phyloP scores from a whole-genome alignment of 1,140 invertebrate genomes.

The Holotrichia oblita region DNA sequence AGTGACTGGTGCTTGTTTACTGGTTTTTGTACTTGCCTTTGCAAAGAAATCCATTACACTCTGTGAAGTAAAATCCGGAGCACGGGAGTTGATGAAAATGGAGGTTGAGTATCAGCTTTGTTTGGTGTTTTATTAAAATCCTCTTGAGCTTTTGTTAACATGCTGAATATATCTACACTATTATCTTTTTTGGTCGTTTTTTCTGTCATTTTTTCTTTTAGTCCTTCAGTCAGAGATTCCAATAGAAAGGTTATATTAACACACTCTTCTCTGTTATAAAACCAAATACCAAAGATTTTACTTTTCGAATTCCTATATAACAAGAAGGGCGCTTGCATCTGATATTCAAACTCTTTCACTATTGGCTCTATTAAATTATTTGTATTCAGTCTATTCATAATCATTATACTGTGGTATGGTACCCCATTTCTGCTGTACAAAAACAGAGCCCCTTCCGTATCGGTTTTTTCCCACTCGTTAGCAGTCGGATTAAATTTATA shows the following conservation, averaged over 20 bases:
- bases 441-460: slow-evolving; percentile 91
- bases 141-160: slow-evolving; percentile 90
- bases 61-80: slow-evolving; percentile 68
- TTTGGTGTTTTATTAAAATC: slow-evolving; percentile 70
- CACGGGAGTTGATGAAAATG: slow-evolving; percentile 56
- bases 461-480: slow-evolving; percentile 93
- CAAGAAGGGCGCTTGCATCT: slow-evolving; percentile 89
- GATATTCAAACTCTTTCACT: slow-evolving; percentile 86
- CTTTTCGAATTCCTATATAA: slow-evolving; percentile 87
- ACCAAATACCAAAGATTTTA: slow-evolving; percentile 91
- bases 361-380: slow-evolving; percentile 92
- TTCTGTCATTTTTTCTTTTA: slow-evolving; percentile 62
- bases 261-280: slow-evolving; percentile 91
- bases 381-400: slow-evolving; percentile 91
- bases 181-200: slow-evolving; percentile 56
- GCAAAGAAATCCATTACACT: slow-evolving; percentile 88
- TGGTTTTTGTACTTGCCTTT: slow-evolving; percentile 75
- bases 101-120: slow-evolving; percentile 53
- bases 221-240: slow-evolving; percentile 73
- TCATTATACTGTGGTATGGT: slow-evolving; percentile 89
- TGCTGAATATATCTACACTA: slow-evolving; percentile 82
- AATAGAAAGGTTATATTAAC: slow-evolving; percentile 77
- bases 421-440: slow-evolving; percentile 88
- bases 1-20: slow-evolving; percentile 64
- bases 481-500: slow-evolving; percentile 85